Conservation (phyloP, 2,888 invertebrate genomes). For the Protodeltote pygarga region DNA sequence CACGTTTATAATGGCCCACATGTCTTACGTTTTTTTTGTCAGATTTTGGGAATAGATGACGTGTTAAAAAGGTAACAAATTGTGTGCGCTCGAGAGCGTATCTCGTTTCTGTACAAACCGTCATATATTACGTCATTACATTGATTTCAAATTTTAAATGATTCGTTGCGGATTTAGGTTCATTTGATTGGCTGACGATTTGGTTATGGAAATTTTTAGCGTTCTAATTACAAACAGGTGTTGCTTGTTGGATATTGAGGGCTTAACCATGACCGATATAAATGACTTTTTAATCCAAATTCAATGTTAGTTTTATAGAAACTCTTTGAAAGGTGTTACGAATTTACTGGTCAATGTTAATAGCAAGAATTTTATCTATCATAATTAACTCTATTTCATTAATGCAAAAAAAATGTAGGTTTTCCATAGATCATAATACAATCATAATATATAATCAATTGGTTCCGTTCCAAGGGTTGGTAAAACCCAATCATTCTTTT, state of each 20-base stretch:
- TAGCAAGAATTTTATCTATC: no score
- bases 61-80: conserved; percentile 85
- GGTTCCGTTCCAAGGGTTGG: no score
- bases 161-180: conserved; percentile 37
- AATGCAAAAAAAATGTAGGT: not conserved
- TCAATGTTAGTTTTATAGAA: not conserved
- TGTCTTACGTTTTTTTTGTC: conserved; percentile 71
- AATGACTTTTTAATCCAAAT: not conserved
- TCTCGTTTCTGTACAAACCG: conserved; percentile 68
- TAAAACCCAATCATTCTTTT: no score
- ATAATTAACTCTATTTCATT: no score
- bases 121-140: conserved; percentile 66
- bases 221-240: conserved; percentile 51
- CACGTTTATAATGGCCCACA: conserved; percentile 80
- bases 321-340: conserved; percentile 10
- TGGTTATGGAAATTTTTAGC: conserved; percentile 27
- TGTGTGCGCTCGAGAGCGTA: conserved; percentile 59
- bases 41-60: conserved; percentile 81
- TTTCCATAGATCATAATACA: not conserved
- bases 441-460: no score
- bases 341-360: conserved; percentile 4
- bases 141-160: conserved; percentile 42
- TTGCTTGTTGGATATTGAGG: conserved; percentile 21
- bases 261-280: conserved; percentile 28
- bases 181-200: conserved; percentile 44